Conservation (phyloP, 2,113 vertebrate species). For the Zosterops japonicus region DNA sequence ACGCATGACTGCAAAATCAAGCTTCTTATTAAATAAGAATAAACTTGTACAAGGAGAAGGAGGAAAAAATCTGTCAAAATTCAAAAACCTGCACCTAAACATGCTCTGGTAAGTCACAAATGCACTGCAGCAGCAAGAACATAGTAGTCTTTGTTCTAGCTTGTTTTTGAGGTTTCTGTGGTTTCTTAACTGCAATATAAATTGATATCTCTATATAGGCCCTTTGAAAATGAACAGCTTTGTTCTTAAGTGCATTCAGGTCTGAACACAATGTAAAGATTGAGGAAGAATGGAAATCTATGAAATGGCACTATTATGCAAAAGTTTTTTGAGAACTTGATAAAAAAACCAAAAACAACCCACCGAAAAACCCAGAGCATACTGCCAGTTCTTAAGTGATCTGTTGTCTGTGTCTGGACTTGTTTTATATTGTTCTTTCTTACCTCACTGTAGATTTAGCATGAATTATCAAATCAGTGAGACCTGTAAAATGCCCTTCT, state of each 20-base stretch:
- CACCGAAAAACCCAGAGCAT: fast-evolving
- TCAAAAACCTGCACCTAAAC: background rate
- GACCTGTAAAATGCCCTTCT: background rate
- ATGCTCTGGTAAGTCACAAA: background rate
- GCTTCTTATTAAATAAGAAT: background rate
- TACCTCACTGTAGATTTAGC: background rate
- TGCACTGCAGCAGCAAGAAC: background rate
- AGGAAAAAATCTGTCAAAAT: background rate
- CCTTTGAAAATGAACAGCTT: background rate
- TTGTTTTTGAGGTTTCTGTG: background rate
- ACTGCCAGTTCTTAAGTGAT: background rate
- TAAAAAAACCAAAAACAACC: background rate
- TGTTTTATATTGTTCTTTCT: background rate
- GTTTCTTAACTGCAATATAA: background rate
- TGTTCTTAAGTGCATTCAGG: background rate
- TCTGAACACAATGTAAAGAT: background rate
- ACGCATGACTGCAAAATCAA: background rate
- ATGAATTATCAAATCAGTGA: background rate
- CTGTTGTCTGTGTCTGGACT: background rate
- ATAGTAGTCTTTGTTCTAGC: background rate
- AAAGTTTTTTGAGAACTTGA: background rate
- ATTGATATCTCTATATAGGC: background rate
- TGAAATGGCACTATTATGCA: background rate
- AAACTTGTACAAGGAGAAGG: background rate
- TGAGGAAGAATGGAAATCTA: background rate